Conservation (phyloP, 2,888 invertebrate genomes). For the Microchrysa polita region DNA sequence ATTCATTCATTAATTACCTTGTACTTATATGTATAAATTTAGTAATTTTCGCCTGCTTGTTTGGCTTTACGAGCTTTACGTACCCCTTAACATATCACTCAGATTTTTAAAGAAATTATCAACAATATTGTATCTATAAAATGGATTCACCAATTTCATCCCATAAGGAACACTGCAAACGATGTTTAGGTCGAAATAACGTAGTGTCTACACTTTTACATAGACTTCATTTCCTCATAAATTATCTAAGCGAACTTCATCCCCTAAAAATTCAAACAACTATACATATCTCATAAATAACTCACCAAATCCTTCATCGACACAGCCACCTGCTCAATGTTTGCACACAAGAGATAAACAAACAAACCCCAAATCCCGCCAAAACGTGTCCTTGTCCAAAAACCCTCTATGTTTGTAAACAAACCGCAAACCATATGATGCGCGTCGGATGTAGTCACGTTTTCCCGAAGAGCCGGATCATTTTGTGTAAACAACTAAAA, state of each 20-base stretch:
- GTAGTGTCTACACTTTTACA: neutral
- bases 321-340: neutral
- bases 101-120: no score
- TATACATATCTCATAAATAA: slow-evolving; percentile 9
- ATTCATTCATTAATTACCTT: no score
- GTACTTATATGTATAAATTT: no score
- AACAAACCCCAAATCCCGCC: slow-evolving; percentile 23
- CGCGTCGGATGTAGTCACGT: slow-evolving; percentile 38
- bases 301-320: neutral
- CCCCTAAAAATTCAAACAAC: no score
- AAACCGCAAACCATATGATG: slow-evolving; percentile 44
- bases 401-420: slow-evolving; percentile 47
- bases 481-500: neutral
- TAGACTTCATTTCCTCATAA: neutral
- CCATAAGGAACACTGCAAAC: neutral
- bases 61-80: no score
- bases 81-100: no score
- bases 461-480: slow-evolving; percentile 4
- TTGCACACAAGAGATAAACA: neutral
- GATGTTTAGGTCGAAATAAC: slow-evolving; percentile 37
- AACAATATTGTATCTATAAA: no score
- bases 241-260: neutral
- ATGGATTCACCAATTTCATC: no score
- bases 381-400: slow-evolving; percentile 22
- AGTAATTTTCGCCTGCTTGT: no score